Evolutionary conservation across 2,888 invertebrate species (phyloP), one percentile per base, ranked within the genome.

Genomic region (Aspidiotus rigidus): DNA sequence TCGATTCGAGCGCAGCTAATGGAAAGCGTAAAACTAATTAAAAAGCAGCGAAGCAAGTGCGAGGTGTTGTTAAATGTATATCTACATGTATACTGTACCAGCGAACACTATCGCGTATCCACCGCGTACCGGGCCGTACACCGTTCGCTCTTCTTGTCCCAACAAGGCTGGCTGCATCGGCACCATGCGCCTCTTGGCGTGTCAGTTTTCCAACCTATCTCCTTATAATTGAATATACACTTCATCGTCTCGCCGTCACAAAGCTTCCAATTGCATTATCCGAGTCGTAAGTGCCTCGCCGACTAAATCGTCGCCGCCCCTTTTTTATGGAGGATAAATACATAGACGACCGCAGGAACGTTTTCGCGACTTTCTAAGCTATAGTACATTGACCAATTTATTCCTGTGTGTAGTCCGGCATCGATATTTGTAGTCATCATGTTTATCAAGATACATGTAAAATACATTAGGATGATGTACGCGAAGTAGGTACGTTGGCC

Each of bases 1-100:
- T 64, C 11, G 64, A 64, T 64, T 64, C 64, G 64, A 64, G 64
- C 64, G 64, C 55, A 55, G 64, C 64, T 64, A 64, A 64, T 64
- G 64, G 64, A 64, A 64, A 64, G 64, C 64, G 64, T 64, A 64
- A 64, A 64, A 64, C 64, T 64, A 64, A 64, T 64, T 64, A 64
- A 64, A 64, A 55, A 55, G 64, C 54, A 64, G 64, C 64, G 55
- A 64, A 55, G 64, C 64, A 64, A 64, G 64, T 64, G 64, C 64
- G 64, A 64, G 64, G 64, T 64, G 64, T 64, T 64, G 64, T 64
- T 64, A 64, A 55, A 64, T 64, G 64, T 64, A 64, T 64, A 28
- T 28, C 28, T 28, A 28, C 28, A 5, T 28, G 28, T 28, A 28
- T 28, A 28, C 28, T 28, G 28, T 28, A 28, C 28, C 64, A 55